Base-by-base conservation (phyloP, 53 echinoderm and acorn worm species). In the Stichopus horrens region DNA sequence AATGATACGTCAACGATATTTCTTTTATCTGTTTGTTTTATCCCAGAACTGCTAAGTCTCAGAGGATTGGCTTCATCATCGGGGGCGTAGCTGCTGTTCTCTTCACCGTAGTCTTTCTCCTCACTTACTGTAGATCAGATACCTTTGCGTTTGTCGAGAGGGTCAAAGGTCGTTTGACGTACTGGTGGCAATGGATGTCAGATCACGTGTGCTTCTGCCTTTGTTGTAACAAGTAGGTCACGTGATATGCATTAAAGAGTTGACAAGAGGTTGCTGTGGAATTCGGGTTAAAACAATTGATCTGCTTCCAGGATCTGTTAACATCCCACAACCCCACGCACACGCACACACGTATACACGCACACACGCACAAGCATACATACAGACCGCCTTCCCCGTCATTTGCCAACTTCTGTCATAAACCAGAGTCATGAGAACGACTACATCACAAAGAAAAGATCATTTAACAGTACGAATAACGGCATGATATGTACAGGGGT, bases 101-200 rank as follows among this genome's bases (percentile, higher is more conserved):
- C 8, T 89, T 96, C 8, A 51, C 88, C 2, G 5, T 88, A 54
- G 92, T 96, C 14, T 94, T 96, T 73, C 54, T 96, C 19, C 94
- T 76, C 66, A 94, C 94, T 5, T 96, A 96, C 89, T 96, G 96
- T 73, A 88, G 94, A n/a, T 77, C 93, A 14, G 96, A 96, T 55
- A 96, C 96, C 7, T 96, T 94, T 74, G 89, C 91, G 5, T 94
- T 92, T 76, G 76, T 96, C 55, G 88, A 79, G 55, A 86, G 78
- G 21, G 55, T 91, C 20, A 93, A 93, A 65, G 86, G 79, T 52
- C 74, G 59, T 13, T 7, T 83, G 19, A 88, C 58, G n/a, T 75
- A 86, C 58, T 88, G 89, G 68, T 90, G 93, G 58, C 90, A 93
- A 13, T 21, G 83, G 56, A 87, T 78, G 22, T 83, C 93, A 86